A percentile compares a stretch with the other conserved stretches of the same genome.
Conservation (phyloP, 2,113 vertebrate genomes). For the Melierax canorus region DNA sequence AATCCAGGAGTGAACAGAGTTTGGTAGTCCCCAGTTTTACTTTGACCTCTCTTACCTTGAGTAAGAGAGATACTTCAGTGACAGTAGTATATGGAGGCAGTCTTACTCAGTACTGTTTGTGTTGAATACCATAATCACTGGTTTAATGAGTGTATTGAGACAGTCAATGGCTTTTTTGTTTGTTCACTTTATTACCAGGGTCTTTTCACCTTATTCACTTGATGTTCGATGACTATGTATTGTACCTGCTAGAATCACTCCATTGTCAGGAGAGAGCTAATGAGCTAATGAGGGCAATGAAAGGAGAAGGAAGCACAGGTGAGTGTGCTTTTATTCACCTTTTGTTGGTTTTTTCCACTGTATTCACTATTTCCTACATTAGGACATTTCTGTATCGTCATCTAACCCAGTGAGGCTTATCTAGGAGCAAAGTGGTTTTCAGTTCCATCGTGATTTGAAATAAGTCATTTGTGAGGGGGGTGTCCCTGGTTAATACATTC, state of each 20-base stretch:
- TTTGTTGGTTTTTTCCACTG: not conserved
- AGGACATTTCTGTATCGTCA: not conserved
- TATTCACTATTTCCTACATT: not conserved
- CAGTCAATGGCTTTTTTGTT: conserved; percentile 30
- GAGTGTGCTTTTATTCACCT: conserved; percentile 20
- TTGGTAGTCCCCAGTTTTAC: not conserved
- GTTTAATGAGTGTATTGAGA: conserved; percentile 9
- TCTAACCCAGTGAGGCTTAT: not conserved
- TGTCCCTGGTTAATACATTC: not conserved
- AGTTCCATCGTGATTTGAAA: not conserved
- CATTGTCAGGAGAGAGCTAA: conserved; percentile 96
- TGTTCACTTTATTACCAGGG: conserved; percentile 73
- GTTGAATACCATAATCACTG: not conserved
- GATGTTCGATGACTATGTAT: conserved; percentile 98
- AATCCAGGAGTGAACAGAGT: not conserved
- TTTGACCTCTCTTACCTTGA: not conserved
- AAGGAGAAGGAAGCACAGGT: conserved; percentile 89
- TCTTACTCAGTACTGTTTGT: not conserved
- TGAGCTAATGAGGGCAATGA: conserved; percentile 96
- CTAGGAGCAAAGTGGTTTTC: not conserved
- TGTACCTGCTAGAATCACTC: conserved; percentile 95
- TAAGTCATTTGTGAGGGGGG: not conserved
- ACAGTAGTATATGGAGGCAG: not conserved
- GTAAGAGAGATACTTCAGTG: not conserved
- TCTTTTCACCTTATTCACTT: conserved; percentile 98